Conservation (phyloP, 2,797 vertebrate genomes). For the Onychomys leucogaster region DNA sequence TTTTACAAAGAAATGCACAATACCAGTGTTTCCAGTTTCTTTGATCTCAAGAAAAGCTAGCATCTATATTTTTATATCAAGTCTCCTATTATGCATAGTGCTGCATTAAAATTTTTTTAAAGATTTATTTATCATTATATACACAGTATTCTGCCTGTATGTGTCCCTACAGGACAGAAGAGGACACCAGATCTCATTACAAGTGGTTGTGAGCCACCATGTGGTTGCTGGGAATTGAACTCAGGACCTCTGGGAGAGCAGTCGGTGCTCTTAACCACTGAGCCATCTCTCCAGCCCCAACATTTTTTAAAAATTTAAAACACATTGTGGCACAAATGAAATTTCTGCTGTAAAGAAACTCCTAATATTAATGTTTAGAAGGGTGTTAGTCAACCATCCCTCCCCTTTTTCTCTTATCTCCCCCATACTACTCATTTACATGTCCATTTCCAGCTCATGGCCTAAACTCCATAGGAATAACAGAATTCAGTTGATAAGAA, state of each 20-base stretch:
- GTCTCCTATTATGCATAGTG: conserved; percentile 18
- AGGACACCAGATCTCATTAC: too few species aligned
- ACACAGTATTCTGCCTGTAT: too few species aligned
- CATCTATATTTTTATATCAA: conserved; percentile 49
- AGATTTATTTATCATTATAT: too few species aligned
- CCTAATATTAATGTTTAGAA: background rate
- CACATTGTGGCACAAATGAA: conserved; percentile 16
- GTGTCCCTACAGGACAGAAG: too few species aligned
- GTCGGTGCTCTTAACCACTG: too few species aligned
- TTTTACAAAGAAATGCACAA: conserved; percentile 37
- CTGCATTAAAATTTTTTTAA: too few species aligned
- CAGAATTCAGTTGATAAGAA: background rate
- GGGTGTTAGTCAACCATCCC: background rate
- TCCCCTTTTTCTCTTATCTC: background rate
- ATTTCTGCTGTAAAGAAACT: conserved; percentile 23
- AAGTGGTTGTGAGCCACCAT: too few species aligned
- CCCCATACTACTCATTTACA: background rate
- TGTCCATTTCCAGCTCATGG: conserved; percentile 6
- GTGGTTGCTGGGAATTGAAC: too few species aligned
- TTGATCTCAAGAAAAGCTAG: conserved; percentile 55
- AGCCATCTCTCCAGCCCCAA: too few species aligned
- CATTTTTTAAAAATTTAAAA: conserved; percentile 29
- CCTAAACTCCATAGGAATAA: conserved; percentile 13
- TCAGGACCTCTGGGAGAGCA: too few species aligned
- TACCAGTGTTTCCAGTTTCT: conserved; percentile 36